Conservation (phyloP, 2,113 vertebrate species). For the Callipepla squamata region DNA sequence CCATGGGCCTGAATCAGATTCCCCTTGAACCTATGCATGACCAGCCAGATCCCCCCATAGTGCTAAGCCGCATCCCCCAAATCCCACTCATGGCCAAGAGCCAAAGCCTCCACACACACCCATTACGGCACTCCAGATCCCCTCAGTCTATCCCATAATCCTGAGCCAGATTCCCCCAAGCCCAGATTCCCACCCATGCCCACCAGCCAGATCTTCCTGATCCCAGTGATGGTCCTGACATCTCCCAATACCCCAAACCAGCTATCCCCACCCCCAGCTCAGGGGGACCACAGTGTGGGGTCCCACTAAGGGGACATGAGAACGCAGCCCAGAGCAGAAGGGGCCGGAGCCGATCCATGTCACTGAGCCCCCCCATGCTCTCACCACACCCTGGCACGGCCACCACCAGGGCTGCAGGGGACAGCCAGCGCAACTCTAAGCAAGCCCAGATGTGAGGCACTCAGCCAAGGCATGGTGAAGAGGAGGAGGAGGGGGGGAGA, state of each 20-base stretch:
- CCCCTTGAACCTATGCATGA: not conserved
- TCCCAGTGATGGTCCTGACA: not conserved
- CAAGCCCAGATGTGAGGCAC: not conserved
- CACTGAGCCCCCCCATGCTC: not conserved
- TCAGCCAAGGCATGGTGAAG: not conserved
- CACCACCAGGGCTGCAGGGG: not conserved
- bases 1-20: not conserved
- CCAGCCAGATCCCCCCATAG: not conserved
- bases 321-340: accelerated
- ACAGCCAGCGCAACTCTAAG: not conserved
- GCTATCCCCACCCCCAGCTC: not conserved
- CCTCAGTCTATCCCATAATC: not conserved
- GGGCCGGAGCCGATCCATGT: not conserved
- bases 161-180: no score
- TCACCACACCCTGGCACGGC: not conserved
- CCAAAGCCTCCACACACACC: not conserved
- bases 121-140: not conserved
- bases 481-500: not conserved
- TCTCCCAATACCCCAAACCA: no score
- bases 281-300: accelerated
- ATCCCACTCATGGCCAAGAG: no score
- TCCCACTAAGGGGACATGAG: not conserved
- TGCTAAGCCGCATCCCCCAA: no score
- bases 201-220: not conserved
- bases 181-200: not conserved